These are phyloP conservation scores for Thalassoma bifasciatum DNA, from an alignment of 2,113 vertebrate genomes.

Conservation along the genomic window DNA sequence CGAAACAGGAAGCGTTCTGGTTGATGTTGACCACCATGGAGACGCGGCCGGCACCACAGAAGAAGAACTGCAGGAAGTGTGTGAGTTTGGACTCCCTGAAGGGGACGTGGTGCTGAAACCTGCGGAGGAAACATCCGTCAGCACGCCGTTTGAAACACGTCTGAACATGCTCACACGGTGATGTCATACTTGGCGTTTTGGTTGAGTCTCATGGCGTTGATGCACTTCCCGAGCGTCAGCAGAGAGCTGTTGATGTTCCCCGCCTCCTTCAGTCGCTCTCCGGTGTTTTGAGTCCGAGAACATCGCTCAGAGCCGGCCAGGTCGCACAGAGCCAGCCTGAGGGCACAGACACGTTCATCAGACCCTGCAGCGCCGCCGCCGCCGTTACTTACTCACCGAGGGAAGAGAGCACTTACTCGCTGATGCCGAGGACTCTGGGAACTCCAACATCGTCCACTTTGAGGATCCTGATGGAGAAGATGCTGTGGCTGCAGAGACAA, in stretches of 20 bases:
- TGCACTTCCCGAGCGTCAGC: slow-evolving; percentile 93
- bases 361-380: no score
- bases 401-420: slow-evolving; percentile 86
- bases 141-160: no score
- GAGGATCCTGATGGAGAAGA: slow-evolving; percentile 92
- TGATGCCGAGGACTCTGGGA: slow-evolving; percentile 87
- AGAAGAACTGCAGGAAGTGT: slow-evolving; percentile 96
- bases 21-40: slow-evolving; percentile 97
- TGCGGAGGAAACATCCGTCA: slow-evolving; percentile 40
- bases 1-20: slow-evolving; percentile 86
- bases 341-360: background rate
- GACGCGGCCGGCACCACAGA: slow-evolving; percentile 91
- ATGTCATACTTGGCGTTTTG: slow-evolving; percentile 90
- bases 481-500: slow-evolving; percentile 88
- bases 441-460: slow-evolving; percentile 85
- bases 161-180: background rate
- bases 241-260: slow-evolving; percentile 96
- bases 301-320: slow-evolving; percentile 96
- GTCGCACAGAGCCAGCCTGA: slow-evolving; percentile 91
- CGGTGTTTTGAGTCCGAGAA: slow-evolving; percentile 91
- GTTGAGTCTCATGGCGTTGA: slow-evolving; percentile 88
- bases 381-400: no score
- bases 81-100: slow-evolving; percentile 97
- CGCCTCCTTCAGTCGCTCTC: slow-evolving; percentile 93
- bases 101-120: slow-evolving; percentile 91